Base-by-base conservation (phyloP, 1,140 invertebrate species). In the Zeugodacus cucurbitae region DNA sequence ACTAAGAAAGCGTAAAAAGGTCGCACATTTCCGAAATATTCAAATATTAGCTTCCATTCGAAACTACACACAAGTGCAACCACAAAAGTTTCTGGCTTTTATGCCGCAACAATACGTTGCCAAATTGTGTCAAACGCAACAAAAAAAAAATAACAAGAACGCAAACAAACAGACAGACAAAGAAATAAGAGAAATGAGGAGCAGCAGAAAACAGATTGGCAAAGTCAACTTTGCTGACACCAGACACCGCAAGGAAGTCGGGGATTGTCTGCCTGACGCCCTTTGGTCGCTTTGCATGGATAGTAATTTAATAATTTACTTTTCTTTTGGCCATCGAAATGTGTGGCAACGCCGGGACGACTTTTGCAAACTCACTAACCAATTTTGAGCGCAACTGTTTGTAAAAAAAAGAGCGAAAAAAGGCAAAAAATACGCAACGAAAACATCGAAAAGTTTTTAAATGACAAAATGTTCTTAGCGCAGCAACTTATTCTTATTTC, bases 381-480 rank as follows among this genome's bases (percentile, higher is more conserved):
- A 74, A 74, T 74, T 74, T 74, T 74, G 70, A 34, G 32, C 70
- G 70, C 70, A 44, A 74, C 70, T 74, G 70, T 74, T 74, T 41
- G 70, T 14, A 14, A 2, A 17, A 41, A 22, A 70, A 67, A n/a
- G 14, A 20, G 14, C 64, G 29, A 74, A 70, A 70, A 70, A 70
- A 32, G 34, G 64, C 29, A 34, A 44, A 22, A 74, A 37, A 37
- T 8, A 48, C 48, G 37, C 37, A 41, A 41, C 20, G 64, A 67
- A 67, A 67, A 32, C 37, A 41, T 29, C 26, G 17, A 74, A 74
- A 74, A 74, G 70, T 74, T 74, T 74, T 20, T 14, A 74, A 74
- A 74, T 74, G 70, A 74, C 70, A 74, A 41, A 74, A 74, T 41
- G 70, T 41, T 74, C 70, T 74, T 74, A 74, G 70, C 37, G 37